Conservation (phyloP, 2,797 vertebrate species). For the Sebastes trivittatus region DNA sequence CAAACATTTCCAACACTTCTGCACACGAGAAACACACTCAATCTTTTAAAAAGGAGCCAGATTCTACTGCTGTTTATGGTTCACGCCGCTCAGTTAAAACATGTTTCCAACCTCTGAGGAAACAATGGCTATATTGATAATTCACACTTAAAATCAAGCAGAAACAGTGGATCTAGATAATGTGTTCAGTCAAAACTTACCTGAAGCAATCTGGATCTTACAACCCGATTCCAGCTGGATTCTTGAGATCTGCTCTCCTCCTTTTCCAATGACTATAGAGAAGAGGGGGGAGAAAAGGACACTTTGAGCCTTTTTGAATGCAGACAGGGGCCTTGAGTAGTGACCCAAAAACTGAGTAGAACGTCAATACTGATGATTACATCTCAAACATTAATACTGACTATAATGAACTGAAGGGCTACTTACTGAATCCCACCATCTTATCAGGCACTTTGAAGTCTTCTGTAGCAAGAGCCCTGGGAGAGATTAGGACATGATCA, state of each 20-base stretch:
- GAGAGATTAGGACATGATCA: slow-evolving; percentile 56
- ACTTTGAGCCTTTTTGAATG: slow-evolving; percentile 15
- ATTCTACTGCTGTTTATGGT: neutral
- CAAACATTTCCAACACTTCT: neutral
- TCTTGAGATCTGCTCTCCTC: slow-evolving; percentile 98
- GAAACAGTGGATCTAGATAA: neutral
- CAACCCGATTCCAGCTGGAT: slow-evolving; percentile 98
- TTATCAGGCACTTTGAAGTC: slow-evolving; percentile 99
- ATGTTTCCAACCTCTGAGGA: neutral
- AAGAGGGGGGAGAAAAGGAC: slow-evolving; percentile 25
- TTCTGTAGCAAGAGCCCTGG: slow-evolving; percentile 97
- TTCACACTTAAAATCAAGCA: neutral
- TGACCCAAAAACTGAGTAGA: slow-evolving; percentile 41
- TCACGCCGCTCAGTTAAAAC: neutral
- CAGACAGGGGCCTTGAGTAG: slow-evolving; percentile 22
- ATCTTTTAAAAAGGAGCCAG: neutral
- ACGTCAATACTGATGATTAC: slow-evolving; percentile 52
- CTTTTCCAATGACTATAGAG: slow-evolving; percentile 94
- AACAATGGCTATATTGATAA: neutral
- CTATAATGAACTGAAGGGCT: slow-evolving; percentile 25
- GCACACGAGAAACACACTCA: neutral
- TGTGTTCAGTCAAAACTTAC: slow-evolving; percentile 71
- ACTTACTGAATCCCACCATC: slow-evolving; percentile 99
- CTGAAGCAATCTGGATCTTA: slow-evolving; percentile 99
- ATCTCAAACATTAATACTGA: slow-evolving; percentile 28